Evolutionary conservation across 2,797 vertebrate species (phyloP).

Genomic region (Pterois miles): DNA sequence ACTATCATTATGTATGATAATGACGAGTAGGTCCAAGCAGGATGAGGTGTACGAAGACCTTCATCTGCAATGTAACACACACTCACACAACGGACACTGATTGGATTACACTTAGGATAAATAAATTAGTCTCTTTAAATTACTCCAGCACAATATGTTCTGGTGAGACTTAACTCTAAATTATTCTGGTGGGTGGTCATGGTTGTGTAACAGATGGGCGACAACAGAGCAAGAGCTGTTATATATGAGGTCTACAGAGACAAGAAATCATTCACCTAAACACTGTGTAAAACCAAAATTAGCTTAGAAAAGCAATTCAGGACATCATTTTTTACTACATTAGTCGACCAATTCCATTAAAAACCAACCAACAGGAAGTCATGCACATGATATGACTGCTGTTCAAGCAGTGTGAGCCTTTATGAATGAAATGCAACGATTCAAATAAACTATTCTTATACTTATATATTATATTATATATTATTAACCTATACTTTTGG

Average conservation of each 20-base stretch:
- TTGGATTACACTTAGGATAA: conserved; percentile 27
- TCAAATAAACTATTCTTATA: too few relatives aligned
- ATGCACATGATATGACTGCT: not conserved
- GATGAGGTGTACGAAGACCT: not conserved
- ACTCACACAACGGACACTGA: not conserved
- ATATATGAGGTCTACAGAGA: not conserved
- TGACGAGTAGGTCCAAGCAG: not conserved
- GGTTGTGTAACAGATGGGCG: conserved; percentile 1
- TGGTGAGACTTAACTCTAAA: conserved; percentile 23
- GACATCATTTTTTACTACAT: not conserved
- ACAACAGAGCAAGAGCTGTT: not conserved
- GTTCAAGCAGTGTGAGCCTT: too few relatives aligned
- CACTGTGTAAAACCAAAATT: conserved; percentile 4
- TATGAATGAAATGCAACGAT: too few relatives aligned
- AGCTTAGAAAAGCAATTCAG: not conserved
- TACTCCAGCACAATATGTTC: conserved; percentile 28
- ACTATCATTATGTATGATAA: not conserved
- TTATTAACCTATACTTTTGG: too few relatives aligned
- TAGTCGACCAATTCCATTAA: not conserved
- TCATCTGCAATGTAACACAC: not conserved
- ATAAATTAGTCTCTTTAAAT: conserved; percentile 26
- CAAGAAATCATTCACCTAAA: conserved; percentile 26
- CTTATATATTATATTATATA: too few relatives aligned
- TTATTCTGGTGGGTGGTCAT: conserved; percentile 17
- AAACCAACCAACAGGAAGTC: not conserved